Evolutionary conservation across 2,113 vertebrate species (phyloP).

Genomic region (Aphelocoma coerulescens): DNA sequence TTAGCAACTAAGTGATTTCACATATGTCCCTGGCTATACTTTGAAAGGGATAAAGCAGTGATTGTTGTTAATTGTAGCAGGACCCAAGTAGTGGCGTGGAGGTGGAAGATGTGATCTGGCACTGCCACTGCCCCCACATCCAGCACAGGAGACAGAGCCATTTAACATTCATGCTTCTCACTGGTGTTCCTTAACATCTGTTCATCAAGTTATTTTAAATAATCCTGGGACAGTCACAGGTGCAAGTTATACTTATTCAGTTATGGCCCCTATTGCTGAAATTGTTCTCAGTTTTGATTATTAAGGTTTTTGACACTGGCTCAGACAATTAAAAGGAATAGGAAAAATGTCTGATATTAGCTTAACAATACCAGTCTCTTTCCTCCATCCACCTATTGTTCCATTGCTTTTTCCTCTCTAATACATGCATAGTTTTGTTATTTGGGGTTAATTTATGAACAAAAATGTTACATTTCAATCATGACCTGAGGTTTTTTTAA

Average conservation of each 20-base stretch:
- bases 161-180: background rate
- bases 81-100: background rate
- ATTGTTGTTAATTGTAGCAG: background rate
- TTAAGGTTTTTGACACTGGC: background rate
- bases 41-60: background rate
- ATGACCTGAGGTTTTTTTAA: background rate
- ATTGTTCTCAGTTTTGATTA: background rate
- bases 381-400: background rate
- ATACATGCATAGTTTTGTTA: background rate
- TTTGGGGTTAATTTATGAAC: background rate
- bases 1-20: background rate
- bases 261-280: background rate
- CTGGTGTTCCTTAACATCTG: background rate
- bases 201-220: background rate
- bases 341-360: background rate
- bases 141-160: background rate
- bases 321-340: background rate
- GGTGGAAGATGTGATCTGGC: background rate
- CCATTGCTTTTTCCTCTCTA: background rate
- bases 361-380: background rate
- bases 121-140: fast-evolving
- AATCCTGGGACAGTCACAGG: background rate
- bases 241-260: background rate
- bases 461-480: background rate
- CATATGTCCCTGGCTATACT: background rate